These are phyloP conservation scores for Chinchilla lanigera DNA, from an alignment of 2,113 vertebrate species.

Conservation along the genomic window DNA sequence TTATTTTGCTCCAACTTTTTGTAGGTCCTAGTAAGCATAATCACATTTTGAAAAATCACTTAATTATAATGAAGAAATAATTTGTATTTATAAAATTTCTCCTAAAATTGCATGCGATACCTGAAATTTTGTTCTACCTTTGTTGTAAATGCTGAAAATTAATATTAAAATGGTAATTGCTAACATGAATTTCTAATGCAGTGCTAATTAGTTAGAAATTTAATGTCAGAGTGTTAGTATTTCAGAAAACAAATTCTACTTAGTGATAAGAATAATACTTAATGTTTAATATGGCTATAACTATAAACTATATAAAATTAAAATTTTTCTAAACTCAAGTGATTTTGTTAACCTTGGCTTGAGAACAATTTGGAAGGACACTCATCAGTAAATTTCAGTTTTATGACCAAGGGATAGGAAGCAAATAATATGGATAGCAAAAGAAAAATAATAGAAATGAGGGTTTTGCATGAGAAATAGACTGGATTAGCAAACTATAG, in stretches of 20 bases:
- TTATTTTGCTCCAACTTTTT: neutral
- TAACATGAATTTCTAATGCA: neutral
- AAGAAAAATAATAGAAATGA: neutral
- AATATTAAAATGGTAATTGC: neutral
- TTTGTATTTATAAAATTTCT: slow-evolving; percentile 14
- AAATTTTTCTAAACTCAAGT: neutral
- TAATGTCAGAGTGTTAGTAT: slow-evolving; percentile 17
- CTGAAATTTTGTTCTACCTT: neutral
- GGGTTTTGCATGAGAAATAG: neutral
- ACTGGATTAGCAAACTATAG: neutral
- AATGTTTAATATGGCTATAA: neutral
- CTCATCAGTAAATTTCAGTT: neutral
- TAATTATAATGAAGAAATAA: slow-evolving; percentile 5
- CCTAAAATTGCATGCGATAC: neutral
- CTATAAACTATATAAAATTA: neutral
- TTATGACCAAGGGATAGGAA: neutral
- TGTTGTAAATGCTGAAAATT: slow-evolving; percentile 6
- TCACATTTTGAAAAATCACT: slow-evolving; percentile 3
- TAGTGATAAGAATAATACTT: neutral
- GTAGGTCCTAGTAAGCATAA: slow-evolving; percentile 9
- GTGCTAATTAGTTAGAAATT: slow-evolving; percentile 1
- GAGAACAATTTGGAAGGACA: neutral
- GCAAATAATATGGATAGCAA: neutral
- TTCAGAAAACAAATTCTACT: slow-evolving; percentile 22
- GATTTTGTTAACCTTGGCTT: slow-evolving; percentile 8